phyloP scores from a whole-genome alignment of 2,797 vertebrate genomes.

The Melopsittacus undulatus region DNA sequence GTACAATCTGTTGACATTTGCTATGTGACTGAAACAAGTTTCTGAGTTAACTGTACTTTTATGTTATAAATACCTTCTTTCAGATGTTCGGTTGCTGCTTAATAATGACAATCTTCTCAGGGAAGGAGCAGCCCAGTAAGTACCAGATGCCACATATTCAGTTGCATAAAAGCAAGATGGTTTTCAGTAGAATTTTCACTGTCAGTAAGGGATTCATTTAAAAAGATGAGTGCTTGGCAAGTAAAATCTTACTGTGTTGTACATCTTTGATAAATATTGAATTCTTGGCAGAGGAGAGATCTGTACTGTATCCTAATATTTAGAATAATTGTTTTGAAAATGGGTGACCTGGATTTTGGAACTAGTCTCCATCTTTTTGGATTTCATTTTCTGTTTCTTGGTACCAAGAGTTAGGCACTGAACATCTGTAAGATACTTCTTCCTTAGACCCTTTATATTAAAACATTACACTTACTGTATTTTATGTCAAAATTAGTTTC shows the following conservation, averaged over 20 bases:
- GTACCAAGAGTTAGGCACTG: neutral
- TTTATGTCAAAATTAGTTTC: neutral
- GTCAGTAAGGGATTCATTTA: neutral
- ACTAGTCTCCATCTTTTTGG: neutral
- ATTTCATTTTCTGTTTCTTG: neutral
- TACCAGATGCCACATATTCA: conserved; percentile 50
- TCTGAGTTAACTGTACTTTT: neutral
- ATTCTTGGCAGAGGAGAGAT: neutral
- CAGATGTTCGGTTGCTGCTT: conserved; percentile 96
- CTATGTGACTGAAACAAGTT: neutral
- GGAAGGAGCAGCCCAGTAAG: conserved; percentile 96
- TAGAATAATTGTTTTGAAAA: neutral
- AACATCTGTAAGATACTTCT: neutral
- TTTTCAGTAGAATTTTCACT: conserved; percentile 1
- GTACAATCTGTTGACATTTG: neutral
- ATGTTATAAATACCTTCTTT: conserved; percentile 54
- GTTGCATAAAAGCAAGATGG: neutral
- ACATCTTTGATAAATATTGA: neutral
- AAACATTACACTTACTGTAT: neutral
- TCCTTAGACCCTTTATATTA: neutral
- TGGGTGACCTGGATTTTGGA: neutral
- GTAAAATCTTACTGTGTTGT: neutral
- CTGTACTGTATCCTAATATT: neutral
- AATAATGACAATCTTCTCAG: conserved; percentile 98
- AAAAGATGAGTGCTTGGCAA: neutral